Base-by-base conservation (phyloP, 2,888 invertebrate genomes). In the Microctonus brassicae region DNA sequence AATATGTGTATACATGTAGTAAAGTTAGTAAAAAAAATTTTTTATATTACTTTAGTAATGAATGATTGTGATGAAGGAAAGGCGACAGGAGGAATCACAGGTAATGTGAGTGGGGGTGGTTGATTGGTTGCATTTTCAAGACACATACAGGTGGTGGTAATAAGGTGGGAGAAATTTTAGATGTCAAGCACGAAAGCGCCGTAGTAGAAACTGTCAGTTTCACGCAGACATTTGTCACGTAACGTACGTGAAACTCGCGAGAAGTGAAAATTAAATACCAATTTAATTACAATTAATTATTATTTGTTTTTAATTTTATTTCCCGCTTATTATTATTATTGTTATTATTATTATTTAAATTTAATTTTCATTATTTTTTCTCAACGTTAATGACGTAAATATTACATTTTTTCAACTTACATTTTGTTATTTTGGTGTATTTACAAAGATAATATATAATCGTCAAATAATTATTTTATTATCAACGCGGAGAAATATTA, bases 201-300 rank as follows among this genome's bases (percentile, higher is more conserved):
- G 76, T 67, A 78, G 75, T 78, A 79, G 70, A 74, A 81, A 82
- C 81, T 82, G 79, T 79, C 80, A 82, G 82, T 83, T 82, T 78
- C 76, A 75, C 79, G 78, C 78, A 74, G 77, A 67, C 75, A 77
- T 76, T 78, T 77, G 76, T 73, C 69, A 79, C 73, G 75, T 64
- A 76, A 78, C 78, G 78, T 34, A 5, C 20, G 10, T 61, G 17
- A 47, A 47, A 6, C 6, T 47, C 47, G 47, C 17, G 47, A 47
- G 20, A n/a, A 9, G 17, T 6, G 17, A 36, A 47, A 3, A 47
- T 5, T 17, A 17, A 47, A 47, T 47, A 17, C 7, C 17, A 2
- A 17, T n/a, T 47, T 47, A 4, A 17, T 4, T 20, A 47, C 5
- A 17, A 4, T n/a, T 47, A 20, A 7, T 47, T n/a, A 17, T 6